These are phyloP conservation scores for Dynastes maya DNA, from an alignment of 2,888 invertebrate genomes.

Conservation along the genomic window DNA sequence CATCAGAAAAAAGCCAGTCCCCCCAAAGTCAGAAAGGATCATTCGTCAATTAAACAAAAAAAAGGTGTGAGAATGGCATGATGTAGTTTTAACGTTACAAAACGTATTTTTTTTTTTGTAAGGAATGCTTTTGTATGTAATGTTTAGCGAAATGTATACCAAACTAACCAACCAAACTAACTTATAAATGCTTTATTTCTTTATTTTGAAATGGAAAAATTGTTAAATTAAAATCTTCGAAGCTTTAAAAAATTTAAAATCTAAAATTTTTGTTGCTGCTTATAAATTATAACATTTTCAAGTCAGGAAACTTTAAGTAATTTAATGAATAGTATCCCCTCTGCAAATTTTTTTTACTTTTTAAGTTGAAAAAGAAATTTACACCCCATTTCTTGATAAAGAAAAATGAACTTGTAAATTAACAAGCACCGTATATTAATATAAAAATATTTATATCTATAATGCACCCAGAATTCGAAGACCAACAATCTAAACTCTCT, in stretches of 20 bases:
- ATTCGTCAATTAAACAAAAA: slow-evolving; percentile 72
- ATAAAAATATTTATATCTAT: not conserved
- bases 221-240: too few relatives aligned
- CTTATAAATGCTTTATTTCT: slow-evolving; percentile 28
- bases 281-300: too few relatives aligned
- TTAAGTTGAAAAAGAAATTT: not conserved
- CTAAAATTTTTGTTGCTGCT: too few relatives aligned
- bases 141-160: slow-evolving; percentile 14
- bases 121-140: slow-evolving; percentile 43
- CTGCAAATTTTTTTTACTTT: not conserved
- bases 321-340: too few relatives aligned
- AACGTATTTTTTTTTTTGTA: not conserved
- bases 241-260: too few relatives aligned
- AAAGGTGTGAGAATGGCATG: slow-evolving; percentile 71
- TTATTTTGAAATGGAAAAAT: slow-evolving; percentile 30
- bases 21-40: slow-evolving; percentile 73
- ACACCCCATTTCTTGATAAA: slow-evolving; percentile 19
- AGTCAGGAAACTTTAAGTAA: too few relatives aligned
- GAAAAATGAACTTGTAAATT: slow-evolving; percentile 9
- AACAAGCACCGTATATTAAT: slow-evolving; percentile 16
- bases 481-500: slow-evolving; percentile 1
- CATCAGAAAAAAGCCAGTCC: slow-evolving; percentile 72
- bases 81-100: too few relatives aligned
- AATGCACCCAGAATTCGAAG: slow-evolving; percentile 13
- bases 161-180: not conserved